Conservation (phyloP, 2,888 invertebrate species). For the Limnephilus auricula region DNA sequence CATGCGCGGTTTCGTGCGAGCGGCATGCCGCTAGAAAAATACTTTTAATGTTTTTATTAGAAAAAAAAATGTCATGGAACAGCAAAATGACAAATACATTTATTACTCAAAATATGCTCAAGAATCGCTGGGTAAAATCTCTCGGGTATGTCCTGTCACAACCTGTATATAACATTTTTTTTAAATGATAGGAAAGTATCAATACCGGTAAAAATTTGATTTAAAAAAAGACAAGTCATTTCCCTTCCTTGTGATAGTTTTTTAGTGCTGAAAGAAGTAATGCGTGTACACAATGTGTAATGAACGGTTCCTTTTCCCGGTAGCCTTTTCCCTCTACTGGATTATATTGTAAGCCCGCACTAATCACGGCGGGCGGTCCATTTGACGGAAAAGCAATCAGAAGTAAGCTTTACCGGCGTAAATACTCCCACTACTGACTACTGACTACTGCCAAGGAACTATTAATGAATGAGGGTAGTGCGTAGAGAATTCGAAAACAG, state of each 20-base stretch:
- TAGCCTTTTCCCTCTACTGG: not conserved
- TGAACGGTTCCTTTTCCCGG: not conserved
- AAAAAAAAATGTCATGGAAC: no score
- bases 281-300: not conserved
- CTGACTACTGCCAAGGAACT: not conserved
- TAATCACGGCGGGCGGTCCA: constrained; percentile 13
- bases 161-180: no score
- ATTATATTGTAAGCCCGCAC: constrained; percentile 39
- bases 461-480: not conserved
- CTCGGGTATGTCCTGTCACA: no score
- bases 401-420: constrained; percentile 11
- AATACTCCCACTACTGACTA: not conserved
- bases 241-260: not conserved
- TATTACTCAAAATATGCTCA: no score
- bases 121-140: no score
- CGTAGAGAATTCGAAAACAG: not conserved
- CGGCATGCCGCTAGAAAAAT: no score
- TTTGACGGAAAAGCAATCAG: constrained; percentile 36
- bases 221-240: not conserved
- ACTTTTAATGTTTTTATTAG: no score
- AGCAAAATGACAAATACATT: no score
- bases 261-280: not conserved
- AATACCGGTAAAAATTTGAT: no score
- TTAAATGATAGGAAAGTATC: no score
- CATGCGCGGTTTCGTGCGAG: no score